A percentile compares a stretch with the other conserved stretches of the same genome.
phyloP scores from a whole-genome alignment of 2,797 vertebrate genomes.

The Falco columbarius region DNA sequence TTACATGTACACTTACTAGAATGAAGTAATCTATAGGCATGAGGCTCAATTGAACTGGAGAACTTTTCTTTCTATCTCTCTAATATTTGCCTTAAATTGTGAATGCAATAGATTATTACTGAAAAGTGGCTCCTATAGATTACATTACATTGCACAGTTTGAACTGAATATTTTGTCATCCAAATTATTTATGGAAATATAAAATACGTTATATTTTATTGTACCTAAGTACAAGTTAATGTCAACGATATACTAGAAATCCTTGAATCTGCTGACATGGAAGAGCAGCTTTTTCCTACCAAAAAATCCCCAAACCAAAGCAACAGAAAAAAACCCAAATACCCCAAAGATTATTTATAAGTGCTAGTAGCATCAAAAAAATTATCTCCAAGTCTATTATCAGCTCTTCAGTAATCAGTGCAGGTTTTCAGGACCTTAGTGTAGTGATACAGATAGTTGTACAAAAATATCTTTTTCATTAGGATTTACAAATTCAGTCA shows the following conservation, averaged over 20 bases:
- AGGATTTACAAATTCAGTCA: not conserved
- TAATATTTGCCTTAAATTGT: not conserved
- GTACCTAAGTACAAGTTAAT: not conserved
- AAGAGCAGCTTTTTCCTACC: accelerated
- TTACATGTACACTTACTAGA: not conserved
- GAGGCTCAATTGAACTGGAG: not conserved
- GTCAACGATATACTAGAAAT: not conserved
- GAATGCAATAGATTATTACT: not conserved
- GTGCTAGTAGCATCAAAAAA: not conserved
- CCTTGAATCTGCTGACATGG: not conserved
- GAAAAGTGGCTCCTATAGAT: not conserved
- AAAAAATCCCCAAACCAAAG: not conserved
- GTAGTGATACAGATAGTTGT: not conserved
- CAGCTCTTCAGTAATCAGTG: not conserved
- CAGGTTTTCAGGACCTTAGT: not conserved
- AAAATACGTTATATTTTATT: not conserved
- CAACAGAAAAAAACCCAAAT: not conserved
- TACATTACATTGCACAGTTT: not conserved
- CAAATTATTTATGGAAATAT: not conserved
- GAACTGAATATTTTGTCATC: not conserved
- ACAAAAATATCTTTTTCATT: not conserved
- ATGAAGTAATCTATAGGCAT: not conserved
- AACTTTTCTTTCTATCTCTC: not conserved
- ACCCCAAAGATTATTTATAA: not conserved
- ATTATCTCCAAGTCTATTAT: not conserved